Conservation (phyloP, 2,888 invertebrate genomes). For the Lepeophtheirus nordmannii region DNA sequence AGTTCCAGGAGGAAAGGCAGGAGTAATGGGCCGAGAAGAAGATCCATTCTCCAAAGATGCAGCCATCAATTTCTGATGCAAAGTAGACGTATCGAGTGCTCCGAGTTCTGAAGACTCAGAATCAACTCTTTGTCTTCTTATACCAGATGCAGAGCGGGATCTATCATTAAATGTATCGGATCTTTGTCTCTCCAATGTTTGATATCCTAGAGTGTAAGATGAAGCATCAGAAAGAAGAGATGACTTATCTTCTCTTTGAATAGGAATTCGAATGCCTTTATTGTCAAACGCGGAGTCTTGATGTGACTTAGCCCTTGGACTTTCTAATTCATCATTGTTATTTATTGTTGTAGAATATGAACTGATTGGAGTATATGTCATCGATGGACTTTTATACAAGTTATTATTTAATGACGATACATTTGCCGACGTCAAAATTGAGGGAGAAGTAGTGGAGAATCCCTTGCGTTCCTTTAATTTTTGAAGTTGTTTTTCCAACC, state of each 20-base stretch:
- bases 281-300: too few relatives aligned
- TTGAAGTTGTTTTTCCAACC: too few relatives aligned
- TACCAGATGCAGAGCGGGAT: neutral
- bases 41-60: neutral
- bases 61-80: neutral
- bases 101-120: constrained; percentile 3
- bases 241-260: too few relatives aligned
- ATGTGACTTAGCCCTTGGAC: too few relatives aligned
- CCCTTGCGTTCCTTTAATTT: too few relatives aligned
- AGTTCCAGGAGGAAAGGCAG: constrained; percentile 66
- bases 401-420: too few relatives aligned
- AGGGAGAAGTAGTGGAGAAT: too few relatives aligned
- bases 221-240: too few relatives aligned
- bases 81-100: neutral
- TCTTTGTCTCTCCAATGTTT: neutral
- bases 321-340: neutral
- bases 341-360: neutral
- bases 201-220: too few relatives aligned
- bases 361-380: neutral
- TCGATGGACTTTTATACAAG: too few relatives aligned
- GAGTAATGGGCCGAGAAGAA: constrained; percentile 57
- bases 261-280: too few relatives aligned
- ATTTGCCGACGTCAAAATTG: too few relatives aligned
- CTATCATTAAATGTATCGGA: constrained; percentile 17
- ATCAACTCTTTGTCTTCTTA: neutral